Base-by-base conservation (phyloP, 2,113 vertebrate species). In the Bubo blakistoni region DNA sequence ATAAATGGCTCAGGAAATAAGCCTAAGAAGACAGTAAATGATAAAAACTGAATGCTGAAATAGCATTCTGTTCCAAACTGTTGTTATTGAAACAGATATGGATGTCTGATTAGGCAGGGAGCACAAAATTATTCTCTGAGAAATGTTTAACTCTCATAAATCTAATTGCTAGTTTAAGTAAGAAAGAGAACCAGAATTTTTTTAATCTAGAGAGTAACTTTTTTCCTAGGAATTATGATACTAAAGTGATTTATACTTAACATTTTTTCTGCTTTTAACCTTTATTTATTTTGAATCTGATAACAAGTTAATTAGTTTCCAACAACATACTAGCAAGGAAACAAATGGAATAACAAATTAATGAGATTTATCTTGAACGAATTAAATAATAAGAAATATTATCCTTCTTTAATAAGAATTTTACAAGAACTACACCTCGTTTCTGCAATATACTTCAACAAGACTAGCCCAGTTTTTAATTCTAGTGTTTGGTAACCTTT, bases 221-320 rank as follows among this genome's bases (percentile, higher is more conserved):
- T 42, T 47, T 44, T 44, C 16, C 11, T 13, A 9, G 55, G 25
- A 87, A 87, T 81, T 59, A 57, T 82, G 63, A 93, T 59, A 55
- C 65, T 81, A 84, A 94, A 91, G 26, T 81, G 95, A 96, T 97
- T 96, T 97, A 86, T 95, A 86, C 22, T 94, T 92, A 34, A 77
- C 16, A 57, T 47, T 96, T 95, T 88, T 90, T 87, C 21, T 97
- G 21, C 13, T 63, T 95, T 97, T 97, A 94, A 91, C 38, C 61
- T 95, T 96, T 96, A n/a, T 90, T 83, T 96, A 42, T 95, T 97
- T 97, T 95, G 36, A 88, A 88, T 86, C 44, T 88, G 38, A 86
- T 90, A 95, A 11, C 32, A 47, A 95, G 87, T 86, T 86, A 26
- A 87, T 77, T 90, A 71, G 51, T 62, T 81, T 18, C 40, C 36